Conservation (phyloP, 2,888 invertebrate genomes). For the Desoria tigrina region DNA sequence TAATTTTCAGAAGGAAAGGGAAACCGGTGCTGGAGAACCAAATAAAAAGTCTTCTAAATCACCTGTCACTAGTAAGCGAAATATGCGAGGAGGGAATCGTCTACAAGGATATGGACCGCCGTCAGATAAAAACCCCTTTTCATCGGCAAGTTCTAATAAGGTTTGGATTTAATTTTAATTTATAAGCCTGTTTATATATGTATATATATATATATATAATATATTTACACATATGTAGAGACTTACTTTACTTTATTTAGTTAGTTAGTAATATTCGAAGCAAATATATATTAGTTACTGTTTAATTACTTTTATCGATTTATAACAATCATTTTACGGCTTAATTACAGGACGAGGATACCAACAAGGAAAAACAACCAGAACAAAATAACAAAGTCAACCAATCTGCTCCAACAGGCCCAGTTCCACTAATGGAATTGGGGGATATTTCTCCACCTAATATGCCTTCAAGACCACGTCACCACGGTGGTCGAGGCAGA, state of each 20-base stretch:
- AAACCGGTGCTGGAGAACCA: slow-evolving; percentile 19
- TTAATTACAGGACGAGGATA: slow-evolving; percentile 32
- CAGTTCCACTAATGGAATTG: slow-evolving; percentile 47
- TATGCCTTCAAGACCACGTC: slow-evolving; percentile 29
- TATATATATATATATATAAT: too few relatives aligned
- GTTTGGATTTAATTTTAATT: slow-evolving; percentile 6
- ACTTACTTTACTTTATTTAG: too few relatives aligned
- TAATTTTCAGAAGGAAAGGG: slow-evolving; percentile 25
- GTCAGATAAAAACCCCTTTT: slow-evolving; percentile 74
- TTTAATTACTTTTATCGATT: too few relatives aligned
- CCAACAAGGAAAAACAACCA: slow-evolving; percentile 19
- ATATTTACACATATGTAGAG: too few relatives aligned
- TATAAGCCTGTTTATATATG: too few relatives aligned
- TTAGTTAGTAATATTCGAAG: neutral
- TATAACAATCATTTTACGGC: neutral
- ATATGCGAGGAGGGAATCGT: slow-evolving; percentile 60
- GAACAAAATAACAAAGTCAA: slow-evolving; percentile 20
- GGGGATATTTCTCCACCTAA: slow-evolving; percentile 49
- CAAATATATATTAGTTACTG: neutral
- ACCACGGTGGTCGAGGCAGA: slow-evolving; percentile 30
- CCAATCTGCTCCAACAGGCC: slow-evolving; percentile 32
- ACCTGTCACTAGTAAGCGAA: slow-evolving; percentile 52
- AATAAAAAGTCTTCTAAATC: slow-evolving; percentile 36
- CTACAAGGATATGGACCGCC: slow-evolving; percentile 79
- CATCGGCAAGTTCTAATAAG: slow-evolving; percentile 25